phyloP scores from a whole-genome alignment of 2,113 vertebrate species.

The Nettapus auritus region DNA sequence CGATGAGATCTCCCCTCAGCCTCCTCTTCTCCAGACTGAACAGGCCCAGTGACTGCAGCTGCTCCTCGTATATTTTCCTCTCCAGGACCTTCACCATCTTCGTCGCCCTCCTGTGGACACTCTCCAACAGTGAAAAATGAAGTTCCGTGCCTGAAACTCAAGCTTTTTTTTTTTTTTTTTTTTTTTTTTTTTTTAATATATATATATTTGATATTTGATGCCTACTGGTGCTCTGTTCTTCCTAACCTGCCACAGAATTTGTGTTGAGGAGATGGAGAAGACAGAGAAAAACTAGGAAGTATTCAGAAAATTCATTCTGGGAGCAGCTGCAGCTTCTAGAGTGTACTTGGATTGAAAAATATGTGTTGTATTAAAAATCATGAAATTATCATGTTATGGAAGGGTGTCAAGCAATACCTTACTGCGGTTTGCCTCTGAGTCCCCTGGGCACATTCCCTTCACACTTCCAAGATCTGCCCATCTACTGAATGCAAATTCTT shows the following conservation, averaged over 20 bases:
- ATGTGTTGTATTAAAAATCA: not conserved
- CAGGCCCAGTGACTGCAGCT: no score
- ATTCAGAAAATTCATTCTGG: not conserved
- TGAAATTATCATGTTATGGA: not conserved
- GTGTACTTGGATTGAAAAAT: not conserved
- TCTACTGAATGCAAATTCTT: not conserved
- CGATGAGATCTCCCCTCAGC: no score
- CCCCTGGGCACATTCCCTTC: not conserved
- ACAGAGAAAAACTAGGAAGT: not conserved
- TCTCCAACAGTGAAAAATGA: no score
- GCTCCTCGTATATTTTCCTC: no score
- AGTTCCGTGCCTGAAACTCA: not conserved
- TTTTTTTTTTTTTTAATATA: not conserved
- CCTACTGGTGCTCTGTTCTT: no score
- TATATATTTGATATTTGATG: not conserved
- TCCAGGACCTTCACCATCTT: no score
- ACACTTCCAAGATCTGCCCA: not conserved
- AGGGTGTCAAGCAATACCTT: not conserved
- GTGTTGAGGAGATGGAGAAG: not conserved
- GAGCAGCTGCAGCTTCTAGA: not conserved
- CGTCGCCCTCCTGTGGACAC: no score
- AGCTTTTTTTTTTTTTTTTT: not conserved
- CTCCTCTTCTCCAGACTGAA: no score
- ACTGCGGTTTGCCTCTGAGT: not conserved
- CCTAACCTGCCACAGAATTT: not conserved